These are phyloP conservation scores for Eucidaris tribuloides DNA, from an alignment of 35 echinoderm and acorn worm species.

Conservation along the genomic window DNA sequence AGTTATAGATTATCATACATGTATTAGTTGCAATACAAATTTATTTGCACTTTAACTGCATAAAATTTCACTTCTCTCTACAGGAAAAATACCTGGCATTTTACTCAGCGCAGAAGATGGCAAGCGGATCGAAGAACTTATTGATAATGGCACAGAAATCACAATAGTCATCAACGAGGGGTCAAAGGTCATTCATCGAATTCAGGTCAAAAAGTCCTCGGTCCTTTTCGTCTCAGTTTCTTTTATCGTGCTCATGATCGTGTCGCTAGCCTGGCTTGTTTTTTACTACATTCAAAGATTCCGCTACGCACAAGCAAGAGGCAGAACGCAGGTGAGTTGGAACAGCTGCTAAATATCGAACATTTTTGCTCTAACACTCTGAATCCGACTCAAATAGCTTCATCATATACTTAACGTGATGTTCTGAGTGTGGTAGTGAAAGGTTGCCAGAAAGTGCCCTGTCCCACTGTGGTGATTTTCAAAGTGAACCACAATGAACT, in stretches of 20 bases:
- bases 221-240: conserved; percentile 95
- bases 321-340: conserved; percentile 94
- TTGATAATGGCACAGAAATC: conserved; percentile 66
- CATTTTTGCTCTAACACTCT: no score
- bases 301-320: conserved; percentile 86
- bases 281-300: conserved; percentile 99
- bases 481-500: no score
- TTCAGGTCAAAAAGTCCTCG: conserved; percentile 85
- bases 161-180: conserved; percentile 51
- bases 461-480: no score
- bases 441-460: no score
- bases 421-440: no score
- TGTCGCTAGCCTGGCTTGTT: conserved; percentile 95
- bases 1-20: no score
- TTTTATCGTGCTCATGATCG: conserved; percentile 97
- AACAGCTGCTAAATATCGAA: no score
- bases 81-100: conserved; percentile 74
- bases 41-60: background rate
- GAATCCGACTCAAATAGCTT: no score
- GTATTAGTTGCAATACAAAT: no score
- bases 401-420: no score
- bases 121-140: conserved; percentile 43
- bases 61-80: background rate
- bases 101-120: conserved; percentile 53
- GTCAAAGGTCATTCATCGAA: conserved; percentile 50